Evolutionary conservation across 2,113 vertebrate genomes (phyloP).

Genomic region (Aptenodytes patagonicus): DNA sequence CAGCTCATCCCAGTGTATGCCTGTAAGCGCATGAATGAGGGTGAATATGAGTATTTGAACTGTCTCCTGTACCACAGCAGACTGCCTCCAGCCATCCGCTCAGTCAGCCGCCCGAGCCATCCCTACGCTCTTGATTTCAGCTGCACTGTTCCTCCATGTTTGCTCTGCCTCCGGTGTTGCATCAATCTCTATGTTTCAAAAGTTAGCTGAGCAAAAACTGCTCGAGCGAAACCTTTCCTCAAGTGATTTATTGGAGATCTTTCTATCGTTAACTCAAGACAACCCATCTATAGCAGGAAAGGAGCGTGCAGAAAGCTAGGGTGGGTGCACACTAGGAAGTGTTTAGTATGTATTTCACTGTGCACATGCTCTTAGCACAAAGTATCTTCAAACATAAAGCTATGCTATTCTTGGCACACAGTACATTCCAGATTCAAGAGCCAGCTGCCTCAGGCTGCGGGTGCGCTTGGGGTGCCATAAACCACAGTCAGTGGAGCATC

Average conservation of each 20-base stretch:
- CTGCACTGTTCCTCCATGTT: accelerated
- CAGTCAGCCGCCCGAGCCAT: accelerated
- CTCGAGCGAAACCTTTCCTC: not conserved
- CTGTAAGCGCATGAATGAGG: not conserved
- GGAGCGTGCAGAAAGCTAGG: not conserved
- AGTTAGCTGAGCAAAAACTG: not conserved
- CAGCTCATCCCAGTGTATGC: not conserved
- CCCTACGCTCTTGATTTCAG: not conserved
- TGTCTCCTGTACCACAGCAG: not conserved
- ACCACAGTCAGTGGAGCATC: not conserved
- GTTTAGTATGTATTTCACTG: not conserved
- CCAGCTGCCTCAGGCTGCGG: not conserved
- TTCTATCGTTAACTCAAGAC: not conserved
- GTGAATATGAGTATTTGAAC: not conserved
- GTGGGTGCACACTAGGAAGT: not conserved
- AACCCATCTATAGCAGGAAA: not conserved
- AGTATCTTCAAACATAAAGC: not conserved
- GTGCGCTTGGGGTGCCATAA: not conserved
- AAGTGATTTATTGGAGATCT: not conserved
- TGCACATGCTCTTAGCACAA: not conserved
- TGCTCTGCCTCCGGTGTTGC: not conserved
- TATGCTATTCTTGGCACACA: not conserved
- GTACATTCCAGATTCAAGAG: not conserved
- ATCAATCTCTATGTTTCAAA: not conserved
- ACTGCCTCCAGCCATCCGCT: not conserved